Conservation (phyloP, 1,140 invertebrate genomes). For the silkworm (Bombyx mori) region DNA sequence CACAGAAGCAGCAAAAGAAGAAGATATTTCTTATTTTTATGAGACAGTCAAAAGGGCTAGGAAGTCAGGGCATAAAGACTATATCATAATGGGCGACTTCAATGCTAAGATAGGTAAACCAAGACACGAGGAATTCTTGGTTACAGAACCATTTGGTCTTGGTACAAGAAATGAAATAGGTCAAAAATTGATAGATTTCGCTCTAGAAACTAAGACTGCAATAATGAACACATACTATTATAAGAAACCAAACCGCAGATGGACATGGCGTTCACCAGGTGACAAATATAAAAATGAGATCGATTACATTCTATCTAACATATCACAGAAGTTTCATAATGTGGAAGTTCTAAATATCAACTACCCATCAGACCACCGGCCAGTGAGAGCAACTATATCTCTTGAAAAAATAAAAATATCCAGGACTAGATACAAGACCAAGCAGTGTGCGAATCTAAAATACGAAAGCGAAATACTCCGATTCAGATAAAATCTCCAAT, state of each 20-base stretch:
- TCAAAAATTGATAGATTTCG: no score
- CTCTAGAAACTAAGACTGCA: background rate
- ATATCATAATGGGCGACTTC: no score
- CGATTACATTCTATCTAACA: conserved; percentile 16
- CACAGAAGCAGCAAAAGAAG: no score
- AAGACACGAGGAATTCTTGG: no score
- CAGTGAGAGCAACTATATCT: conserved; percentile 11
- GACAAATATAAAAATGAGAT: conserved; percentile 14
- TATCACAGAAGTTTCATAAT: conserved; percentile 8
- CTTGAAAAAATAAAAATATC: conserved; percentile 3
- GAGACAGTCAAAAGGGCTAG: no score
- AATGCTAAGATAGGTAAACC: no score
- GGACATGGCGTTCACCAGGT: conserved; percentile 17
- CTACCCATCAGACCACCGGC: conserved; percentile 15
- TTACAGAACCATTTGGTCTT: no score
- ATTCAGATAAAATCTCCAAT: background rate
- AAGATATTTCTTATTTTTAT: no score
- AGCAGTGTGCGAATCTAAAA: background rate
- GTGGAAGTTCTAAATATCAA: conserved; percentile 12
- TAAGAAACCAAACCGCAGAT: conserved; percentile 13
- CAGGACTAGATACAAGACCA: background rate
- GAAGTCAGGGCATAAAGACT: no score
- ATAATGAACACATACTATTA: conserved; percentile 18
- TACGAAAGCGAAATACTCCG: background rate
- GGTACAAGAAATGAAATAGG: no score